Conservation (phyloP, 2,797 vertebrate genomes). For the Sylvilagus floridanus region DNA sequence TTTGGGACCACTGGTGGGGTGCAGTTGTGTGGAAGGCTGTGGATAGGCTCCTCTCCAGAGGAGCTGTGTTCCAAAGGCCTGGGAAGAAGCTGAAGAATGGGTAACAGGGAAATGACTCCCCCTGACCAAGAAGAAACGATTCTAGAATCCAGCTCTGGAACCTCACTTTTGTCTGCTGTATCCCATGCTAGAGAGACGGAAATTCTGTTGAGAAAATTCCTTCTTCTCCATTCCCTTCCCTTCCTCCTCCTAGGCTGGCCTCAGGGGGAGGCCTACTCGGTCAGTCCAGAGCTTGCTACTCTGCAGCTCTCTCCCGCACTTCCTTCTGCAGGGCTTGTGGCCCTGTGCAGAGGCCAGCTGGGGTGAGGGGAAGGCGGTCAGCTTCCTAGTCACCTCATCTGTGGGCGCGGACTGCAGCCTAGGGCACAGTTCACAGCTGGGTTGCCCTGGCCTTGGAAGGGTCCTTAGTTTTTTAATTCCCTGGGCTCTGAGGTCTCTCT, state of each 20-base stretch:
- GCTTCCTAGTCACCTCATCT: neutral
- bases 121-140: neutral
- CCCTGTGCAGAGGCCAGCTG: no score
- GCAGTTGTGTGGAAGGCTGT: neutral
- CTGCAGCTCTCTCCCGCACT: neutral
- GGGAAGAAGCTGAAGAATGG: neutral
- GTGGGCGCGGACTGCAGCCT: slow-evolving; percentile 13
- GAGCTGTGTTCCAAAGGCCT: neutral
- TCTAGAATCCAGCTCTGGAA: neutral
- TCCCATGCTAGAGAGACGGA: neutral
- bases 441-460: neutral
- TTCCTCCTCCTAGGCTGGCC: no score
- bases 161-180: neutral
- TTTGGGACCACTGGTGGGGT: neutral
- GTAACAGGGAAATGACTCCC: neutral
- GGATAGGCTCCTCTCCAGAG: neutral
- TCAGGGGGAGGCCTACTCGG: fast-evolving
- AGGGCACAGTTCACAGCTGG: neutral
- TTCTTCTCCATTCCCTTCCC: neutral
- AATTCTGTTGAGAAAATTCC: neutral
- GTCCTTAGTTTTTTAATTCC: slow-evolving; percentile 22
- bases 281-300: fast-evolving
- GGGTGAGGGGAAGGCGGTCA: fast-evolving
- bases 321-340: neutral
- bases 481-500: slow-evolving; percentile 1